Evolutionary conservation across 2,113 vertebrate species (phyloP).

Genomic region (Syrmaticus mikado): DNA sequence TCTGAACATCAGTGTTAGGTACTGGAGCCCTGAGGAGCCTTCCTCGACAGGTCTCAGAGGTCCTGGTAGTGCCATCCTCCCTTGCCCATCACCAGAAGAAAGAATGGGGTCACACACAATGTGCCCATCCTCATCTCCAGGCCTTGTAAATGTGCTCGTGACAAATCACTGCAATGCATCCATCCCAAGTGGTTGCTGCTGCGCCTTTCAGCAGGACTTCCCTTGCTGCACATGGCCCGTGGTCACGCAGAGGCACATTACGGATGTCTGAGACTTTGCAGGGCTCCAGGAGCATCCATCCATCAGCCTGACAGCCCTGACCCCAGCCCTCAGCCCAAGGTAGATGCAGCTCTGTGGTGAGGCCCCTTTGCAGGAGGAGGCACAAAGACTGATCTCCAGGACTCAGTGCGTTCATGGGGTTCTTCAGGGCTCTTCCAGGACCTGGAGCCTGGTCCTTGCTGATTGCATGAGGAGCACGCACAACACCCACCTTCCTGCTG

Average conservation of each 20-base stretch:
- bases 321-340: fast-evolving
- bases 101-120: too few relatives aligned
- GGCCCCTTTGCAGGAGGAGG: not conserved
- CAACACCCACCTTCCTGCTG: not conserved
- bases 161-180: fast-evolving
- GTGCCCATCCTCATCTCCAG: not conserved
- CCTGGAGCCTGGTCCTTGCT: not conserved
- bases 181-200: not conserved
- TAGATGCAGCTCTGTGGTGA: not conserved
- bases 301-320: not conserved
- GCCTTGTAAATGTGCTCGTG: not conserved
- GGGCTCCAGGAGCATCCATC: not conserved
- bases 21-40: not conserved
- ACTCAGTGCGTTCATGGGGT: not conserved
- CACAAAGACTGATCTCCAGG: not conserved
- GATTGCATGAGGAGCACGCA: not conserved
- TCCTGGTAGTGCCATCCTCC: not conserved
- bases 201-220: not conserved
- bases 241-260: fast-evolving
- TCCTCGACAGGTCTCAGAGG: not conserved
- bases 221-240: not conserved
- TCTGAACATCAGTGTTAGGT: not conserved
- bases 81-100: not conserved
- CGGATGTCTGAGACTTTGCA: fast-evolving
- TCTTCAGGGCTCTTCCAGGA: not conserved